These are phyloP conservation scores for Tamias sibiricus DNA, from an alignment of 2,113 vertebrate genomes.

Conservation along the genomic window DNA sequence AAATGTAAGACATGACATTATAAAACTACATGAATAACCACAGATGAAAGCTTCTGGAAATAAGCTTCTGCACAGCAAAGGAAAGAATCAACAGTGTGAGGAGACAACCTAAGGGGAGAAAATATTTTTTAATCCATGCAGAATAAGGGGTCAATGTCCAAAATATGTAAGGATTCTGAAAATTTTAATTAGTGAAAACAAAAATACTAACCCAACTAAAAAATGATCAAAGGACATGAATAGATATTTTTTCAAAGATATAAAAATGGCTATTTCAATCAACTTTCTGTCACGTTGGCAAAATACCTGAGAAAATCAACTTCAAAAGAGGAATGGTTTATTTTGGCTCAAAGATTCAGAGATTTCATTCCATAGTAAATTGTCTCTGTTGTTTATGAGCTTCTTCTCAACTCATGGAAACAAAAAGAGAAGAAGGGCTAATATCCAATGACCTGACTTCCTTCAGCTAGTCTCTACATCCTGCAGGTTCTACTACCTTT, in stretches of 20 bases:
- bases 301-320: background rate
- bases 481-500: background rate
- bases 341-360: background rate
- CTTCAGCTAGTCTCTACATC: background rate
- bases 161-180: background rate
- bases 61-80: background rate
- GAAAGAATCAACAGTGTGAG: background rate
- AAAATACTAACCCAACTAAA: background rate
- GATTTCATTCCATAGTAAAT: background rate
- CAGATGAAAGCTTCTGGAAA: background rate
- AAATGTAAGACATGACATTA: background rate
- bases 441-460: background rate
- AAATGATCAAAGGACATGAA: background rate
- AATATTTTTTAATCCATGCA: background rate
- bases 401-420: background rate
- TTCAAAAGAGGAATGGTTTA: background rate
- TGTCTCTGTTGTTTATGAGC: background rate
- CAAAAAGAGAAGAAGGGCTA: background rate
- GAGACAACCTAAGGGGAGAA: background rate
- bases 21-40: background rate
- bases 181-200: background rate
- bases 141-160: background rate
- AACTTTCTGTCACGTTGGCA: background rate
- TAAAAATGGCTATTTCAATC: background rate
- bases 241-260: background rate